Evolutionary conservation across 2,797 vertebrate genomes (phyloP).

Genomic region (Vespertilio murinus): DNA sequence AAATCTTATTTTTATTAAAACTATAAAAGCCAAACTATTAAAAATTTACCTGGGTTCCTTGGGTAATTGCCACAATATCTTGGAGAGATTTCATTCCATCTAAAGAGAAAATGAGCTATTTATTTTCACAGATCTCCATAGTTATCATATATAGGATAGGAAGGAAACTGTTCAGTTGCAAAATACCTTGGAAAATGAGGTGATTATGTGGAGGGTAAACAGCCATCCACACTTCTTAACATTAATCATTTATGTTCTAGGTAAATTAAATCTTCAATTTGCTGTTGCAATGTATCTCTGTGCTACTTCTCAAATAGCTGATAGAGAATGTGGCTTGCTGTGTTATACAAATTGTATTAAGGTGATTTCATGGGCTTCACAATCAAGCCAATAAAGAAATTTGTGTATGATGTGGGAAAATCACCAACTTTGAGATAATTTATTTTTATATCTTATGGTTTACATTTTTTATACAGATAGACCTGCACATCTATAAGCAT

Average conservation of each 20-base stretch:
- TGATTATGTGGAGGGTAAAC: background rate
- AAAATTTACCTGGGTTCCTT: background rate
- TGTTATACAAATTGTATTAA: background rate
- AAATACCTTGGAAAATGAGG: background rate
- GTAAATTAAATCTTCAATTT: background rate
- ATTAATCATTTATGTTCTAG: background rate
- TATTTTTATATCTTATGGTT: background rate
- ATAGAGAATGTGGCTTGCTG: background rate
- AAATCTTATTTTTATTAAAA: background rate
- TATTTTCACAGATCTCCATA: background rate
- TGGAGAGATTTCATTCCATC: background rate
- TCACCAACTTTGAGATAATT: background rate
- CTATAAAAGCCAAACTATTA: conserved; percentile 26
- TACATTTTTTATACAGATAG: background rate
- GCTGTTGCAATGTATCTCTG: background rate
- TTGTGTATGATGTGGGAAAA: background rate
- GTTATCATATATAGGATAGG: background rate
- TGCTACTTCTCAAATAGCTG: background rate
- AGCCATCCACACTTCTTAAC: background rate
- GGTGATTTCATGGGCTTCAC: background rate
- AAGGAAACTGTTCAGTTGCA: background rate
- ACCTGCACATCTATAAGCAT: background rate
- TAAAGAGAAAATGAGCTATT: background rate
- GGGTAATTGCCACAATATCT: background rate
- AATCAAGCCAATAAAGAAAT: background rate